Base-by-base conservation (phyloP, 2,113 vertebrate genomes). In the Picathartes gymnocephalus region DNA sequence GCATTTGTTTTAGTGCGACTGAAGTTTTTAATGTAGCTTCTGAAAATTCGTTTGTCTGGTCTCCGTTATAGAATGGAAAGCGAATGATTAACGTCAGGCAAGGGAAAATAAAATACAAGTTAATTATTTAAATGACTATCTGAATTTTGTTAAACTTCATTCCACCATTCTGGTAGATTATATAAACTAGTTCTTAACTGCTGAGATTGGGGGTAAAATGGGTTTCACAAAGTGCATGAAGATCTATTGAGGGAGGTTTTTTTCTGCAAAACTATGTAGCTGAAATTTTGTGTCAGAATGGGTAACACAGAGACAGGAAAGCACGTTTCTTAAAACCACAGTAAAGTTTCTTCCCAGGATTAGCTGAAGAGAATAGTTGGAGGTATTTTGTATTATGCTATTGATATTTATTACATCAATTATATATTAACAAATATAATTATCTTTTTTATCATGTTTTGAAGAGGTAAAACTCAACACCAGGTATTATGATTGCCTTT, bases 311-410 rank as follows among this genome's bases (percentile, higher is more conserved):
- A 78, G 22, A 6, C 21, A 66, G 30, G 10, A 76, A 68, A 71
- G 6, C 2, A 28, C 1, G 0, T 57, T 53, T 62, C 22, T 58
- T 35, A 79, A 86, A 71, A 54, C 5, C 3, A 21, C 0, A 0
- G 8, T 50, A 65, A 56, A 73, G 6, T 48, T 85, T 82, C 22
- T 58, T 4, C 28, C 20, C 30, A 62, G 31, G 5, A 28, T 40
- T 37, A 65, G 7, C 3, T 11, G 11, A 79, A 81, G 5, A 8
- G 3, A 50, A 68, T 10, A 4, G 15, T 9, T n/a, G 6, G 25
- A 82, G 19, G 17, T 18, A 2, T 45, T 4, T 31, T 71, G 5
- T 23, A 33, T 40, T 20, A 33, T 65, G 16, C 5, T 65, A 40
- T 14, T 40, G 31, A n/a, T 64, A 39, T 51, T 23, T 62, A 33